Percentiles rank a stretch among this genome's conserved stretches.
Evolutionary conservation across 2,888 invertebrate species (phyloP).

Genomic region (Orchesellides sinensis): DNA sequence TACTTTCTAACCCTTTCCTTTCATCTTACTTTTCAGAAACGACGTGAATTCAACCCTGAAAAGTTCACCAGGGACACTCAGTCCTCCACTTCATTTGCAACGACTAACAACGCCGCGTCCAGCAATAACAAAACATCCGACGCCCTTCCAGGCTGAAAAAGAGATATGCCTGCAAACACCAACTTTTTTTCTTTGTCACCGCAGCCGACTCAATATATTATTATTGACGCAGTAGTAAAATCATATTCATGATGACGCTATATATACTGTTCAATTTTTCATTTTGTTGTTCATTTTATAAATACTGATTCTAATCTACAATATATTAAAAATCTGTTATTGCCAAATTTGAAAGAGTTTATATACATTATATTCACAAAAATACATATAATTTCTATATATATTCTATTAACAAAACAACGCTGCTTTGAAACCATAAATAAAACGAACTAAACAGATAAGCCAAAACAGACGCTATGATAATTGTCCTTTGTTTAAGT

Average conservation of each 20-base stretch:
- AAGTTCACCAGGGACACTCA: conserved; percentile 56
- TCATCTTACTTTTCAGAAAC: conserved; percentile 59
- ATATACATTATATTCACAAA: too few relatives aligned
- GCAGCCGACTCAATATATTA: too few relatives aligned
- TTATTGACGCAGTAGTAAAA: neutral
- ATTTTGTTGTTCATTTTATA: neutral
- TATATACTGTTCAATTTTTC: neutral
- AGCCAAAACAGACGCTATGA: too few relatives aligned
- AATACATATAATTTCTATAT: too few relatives aligned
- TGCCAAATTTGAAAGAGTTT: too few relatives aligned
- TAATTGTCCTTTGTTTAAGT: too few relatives aligned
- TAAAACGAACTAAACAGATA: too few relatives aligned
- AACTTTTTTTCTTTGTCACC: too few relatives aligned
- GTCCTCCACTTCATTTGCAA: neutral
- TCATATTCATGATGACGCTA: neutral
- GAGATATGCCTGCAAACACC: neutral
- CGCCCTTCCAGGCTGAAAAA: conserved; percentile 27
- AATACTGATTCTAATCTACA: neutral
- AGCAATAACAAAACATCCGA: conserved; percentile 25
- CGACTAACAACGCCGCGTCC: neutral
- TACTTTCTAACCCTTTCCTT: too few relatives aligned
- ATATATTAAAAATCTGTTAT: too few relatives aligned
- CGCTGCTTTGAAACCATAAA: too few relatives aligned
- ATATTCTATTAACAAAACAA: too few relatives aligned
- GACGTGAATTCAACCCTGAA: conserved; percentile 51